A percentile compares a stretch with the other conserved stretches of the same genome.
These are phyloP conservation scores for Penaeus chinensis DNA, from an alignment of 1,140 invertebrate species.

Conservation along the genomic window DNA sequence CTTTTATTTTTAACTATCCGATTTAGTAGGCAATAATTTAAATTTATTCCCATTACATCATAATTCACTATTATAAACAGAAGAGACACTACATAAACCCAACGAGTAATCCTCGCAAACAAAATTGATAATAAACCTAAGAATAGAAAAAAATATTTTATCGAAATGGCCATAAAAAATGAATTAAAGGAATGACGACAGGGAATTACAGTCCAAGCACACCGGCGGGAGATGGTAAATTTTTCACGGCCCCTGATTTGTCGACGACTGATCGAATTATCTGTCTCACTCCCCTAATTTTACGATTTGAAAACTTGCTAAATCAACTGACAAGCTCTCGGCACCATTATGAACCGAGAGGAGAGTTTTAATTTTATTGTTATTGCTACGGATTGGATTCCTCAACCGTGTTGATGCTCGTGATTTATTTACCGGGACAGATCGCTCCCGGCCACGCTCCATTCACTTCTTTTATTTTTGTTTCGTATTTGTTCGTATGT, in stretches of 20 bases:
- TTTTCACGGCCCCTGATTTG: constrained; percentile 46
- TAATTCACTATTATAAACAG: too few relatives aligned
- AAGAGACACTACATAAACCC: too few relatives aligned
- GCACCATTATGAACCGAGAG: constrained; percentile 39
- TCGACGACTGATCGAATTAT: constrained; percentile 51
- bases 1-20: too few relatives aligned
- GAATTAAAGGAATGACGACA: constrained; percentile 41
- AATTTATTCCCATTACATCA: too few relatives aligned
- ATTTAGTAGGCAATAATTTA: too few relatives aligned
- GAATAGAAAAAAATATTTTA: too few relatives aligned
- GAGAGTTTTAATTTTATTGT: constrained; percentile 58
- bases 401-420: constrained; percentile 4
- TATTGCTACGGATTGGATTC: constrained; percentile 48
- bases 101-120: too few relatives aligned
- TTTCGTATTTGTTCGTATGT: too few relatives aligned
- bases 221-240: constrained; percentile 41
- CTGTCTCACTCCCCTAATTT: constrained; percentile 49
- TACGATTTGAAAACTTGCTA: constrained; percentile 60
- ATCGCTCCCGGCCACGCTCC: too few relatives aligned
- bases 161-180: constrained; percentile 45
- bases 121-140: too few relatives aligned
- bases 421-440: constrained; percentile 38
- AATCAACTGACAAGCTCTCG: constrained; percentile 48
- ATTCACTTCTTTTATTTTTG: too few relatives aligned
- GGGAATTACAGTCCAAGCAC: constrained; percentile 42